Evolutionary conservation across 2,888 invertebrate genomes (phyloP).

Genomic region (Perizoma flavofasciatum): DNA sequence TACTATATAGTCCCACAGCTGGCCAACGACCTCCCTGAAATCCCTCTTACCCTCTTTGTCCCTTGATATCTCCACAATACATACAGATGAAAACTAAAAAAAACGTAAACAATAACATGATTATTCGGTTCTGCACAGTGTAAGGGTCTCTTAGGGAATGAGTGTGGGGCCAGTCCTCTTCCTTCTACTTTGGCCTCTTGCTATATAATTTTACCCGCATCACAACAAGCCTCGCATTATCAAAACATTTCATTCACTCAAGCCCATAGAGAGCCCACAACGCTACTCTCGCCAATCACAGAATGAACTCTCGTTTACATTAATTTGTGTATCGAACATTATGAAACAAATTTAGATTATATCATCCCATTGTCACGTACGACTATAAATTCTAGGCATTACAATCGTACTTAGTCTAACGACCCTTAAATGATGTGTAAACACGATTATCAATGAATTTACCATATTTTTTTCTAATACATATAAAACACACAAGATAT

Average conservation of each 20-base stretch:
- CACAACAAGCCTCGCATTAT: conserved; percentile 19
- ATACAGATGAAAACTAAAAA: too few relatives aligned
- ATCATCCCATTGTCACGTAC: too few relatives aligned
- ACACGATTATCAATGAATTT: conserved; percentile 16
- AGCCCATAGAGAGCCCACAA: background rate
- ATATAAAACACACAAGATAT: conserved; percentile 15
- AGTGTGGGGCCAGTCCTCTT: background rate
- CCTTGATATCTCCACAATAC: too few relatives aligned
- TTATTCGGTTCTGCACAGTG: background rate
- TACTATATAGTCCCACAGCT: too few relatives aligned
- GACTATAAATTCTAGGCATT: background rate
- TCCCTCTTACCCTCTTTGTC: too few relatives aligned
- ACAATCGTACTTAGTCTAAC: conserved; percentile 5
- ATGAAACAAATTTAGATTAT: too few relatives aligned
- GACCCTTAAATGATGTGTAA: conserved; percentile 10
- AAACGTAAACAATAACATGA: too few relatives aligned
- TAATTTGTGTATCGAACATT: too few relatives aligned
- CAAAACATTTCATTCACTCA: background rate
- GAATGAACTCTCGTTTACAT: background rate
- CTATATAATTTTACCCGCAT: conserved; percentile 6
- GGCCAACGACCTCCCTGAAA: background rate
- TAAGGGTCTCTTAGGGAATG: too few relatives aligned
- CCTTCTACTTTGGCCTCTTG: background rate
- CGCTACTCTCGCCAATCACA: too few relatives aligned
- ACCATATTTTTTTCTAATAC: conserved; percentile 17